Conservation (phyloP, 2,888 invertebrate species). For the Acanthoscelides obtectus region DNA sequence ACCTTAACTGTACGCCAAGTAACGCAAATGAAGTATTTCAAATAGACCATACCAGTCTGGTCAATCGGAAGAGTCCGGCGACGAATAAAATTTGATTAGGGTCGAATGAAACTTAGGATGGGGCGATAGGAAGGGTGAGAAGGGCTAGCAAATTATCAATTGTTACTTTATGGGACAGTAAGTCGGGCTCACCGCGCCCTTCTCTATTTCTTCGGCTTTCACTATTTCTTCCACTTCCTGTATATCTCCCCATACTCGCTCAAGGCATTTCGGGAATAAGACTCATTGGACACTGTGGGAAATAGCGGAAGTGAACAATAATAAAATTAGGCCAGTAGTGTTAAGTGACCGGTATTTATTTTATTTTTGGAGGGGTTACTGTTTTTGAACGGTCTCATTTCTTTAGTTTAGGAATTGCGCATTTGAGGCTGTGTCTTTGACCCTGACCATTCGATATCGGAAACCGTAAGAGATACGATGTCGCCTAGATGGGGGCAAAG, state of each 20-base stretch:
- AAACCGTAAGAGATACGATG: too few species aligned
- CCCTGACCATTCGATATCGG: too few species aligned
- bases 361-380: too few species aligned
- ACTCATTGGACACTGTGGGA: neutral
- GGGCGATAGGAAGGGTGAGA: slow-evolving; percentile 20
- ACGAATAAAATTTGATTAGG: neutral
- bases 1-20: neutral
- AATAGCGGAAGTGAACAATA: neutral
- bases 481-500: too few species aligned
- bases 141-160: slow-evolving; percentile 24
- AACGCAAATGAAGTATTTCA: neutral
- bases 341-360: neutral
- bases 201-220: neutral
- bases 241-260: neutral
- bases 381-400: too few species aligned
- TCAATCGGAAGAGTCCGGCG: neutral
- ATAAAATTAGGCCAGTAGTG: neutral
- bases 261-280: neutral
- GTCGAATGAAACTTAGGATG: slow-evolving; percentile 3
- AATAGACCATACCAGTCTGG: neutral
- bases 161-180: slow-evolving; percentile 14
- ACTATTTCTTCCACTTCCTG: neutral
- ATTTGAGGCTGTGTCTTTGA: too few species aligned
- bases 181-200: neutral
- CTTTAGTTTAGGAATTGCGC: too few species aligned